Base-by-base conservation (phyloP, 2,113 vertebrate species). In the Malaclemys terrapin region DNA sequence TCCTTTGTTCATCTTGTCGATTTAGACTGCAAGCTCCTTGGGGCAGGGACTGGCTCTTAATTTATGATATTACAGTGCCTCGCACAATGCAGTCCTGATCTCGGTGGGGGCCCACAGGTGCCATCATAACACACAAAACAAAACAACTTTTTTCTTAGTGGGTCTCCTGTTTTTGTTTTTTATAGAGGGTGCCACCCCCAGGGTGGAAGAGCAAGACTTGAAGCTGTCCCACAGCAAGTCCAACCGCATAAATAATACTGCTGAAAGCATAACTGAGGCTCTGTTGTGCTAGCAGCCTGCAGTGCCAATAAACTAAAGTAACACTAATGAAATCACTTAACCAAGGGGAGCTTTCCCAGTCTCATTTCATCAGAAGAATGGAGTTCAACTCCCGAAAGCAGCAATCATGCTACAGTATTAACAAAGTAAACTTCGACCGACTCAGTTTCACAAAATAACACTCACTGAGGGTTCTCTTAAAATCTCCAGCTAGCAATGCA, bases 251-350 rank as follows among this genome's bases (percentile, higher is more conserved):
- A 97, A 92, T 90, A 96, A 72, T 10, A 14, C 62, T 47, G 80
- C 87, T 53, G 89, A 84, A 91, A 92, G 97, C 91, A 92, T 22
- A 89, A 95, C 76, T 91, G 65, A 50, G 0, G 25, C 89, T 94
- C 85, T 91, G 94, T 54, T 86, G 84, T 76, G 93, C 96, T 69
- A 84, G 93, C 89, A 12, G 29, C 76, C 93, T 83, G 3, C 90
- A 85, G 95, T 96, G 95, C 95, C 93, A 94, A 94, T 87, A 94
- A 97, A 98, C 95, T 94, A 81, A 88, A 94, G 50, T 93, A 96
- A 89, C 86, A 87, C 93, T 95, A 88, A 1, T 31, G 93, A 95
- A 97, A 96, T 96, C 95, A 52, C 94, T 92, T 91, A 72, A 92
- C 87, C 91, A 94, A 90, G 94, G 96, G 88, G 94, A 97, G 94